Base-by-base conservation (phyloP, 2,888 invertebrate genomes). In the Sphaerophoria rueppellii region DNA sequence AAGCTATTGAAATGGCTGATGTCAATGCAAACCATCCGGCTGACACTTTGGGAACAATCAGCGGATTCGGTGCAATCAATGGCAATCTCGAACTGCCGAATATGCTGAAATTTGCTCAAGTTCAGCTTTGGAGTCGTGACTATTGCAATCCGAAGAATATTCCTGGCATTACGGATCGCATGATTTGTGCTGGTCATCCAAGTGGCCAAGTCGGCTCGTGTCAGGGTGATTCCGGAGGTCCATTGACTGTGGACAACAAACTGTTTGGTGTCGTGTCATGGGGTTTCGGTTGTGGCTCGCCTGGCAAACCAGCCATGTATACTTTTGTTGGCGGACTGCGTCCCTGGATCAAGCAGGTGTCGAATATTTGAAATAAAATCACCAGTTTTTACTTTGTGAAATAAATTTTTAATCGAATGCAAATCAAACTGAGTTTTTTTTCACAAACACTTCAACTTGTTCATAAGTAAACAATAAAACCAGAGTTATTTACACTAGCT, bases 101-200 rank as follows among this genome's bases (percentile, higher is more conserved):
- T 74, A 89, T 89, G 40, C 77, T 91, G 12, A 90, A 89, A 74
- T 91, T 86, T 63, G 91, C 91, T 4, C 86, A 89, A 43, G 90
- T 91, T 4, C 91, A 91, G 35, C 75, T 91, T 48, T 91, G 91
- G 90, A 90, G 90, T 72, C 90, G 91, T 2, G 90, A 90, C 70
- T 90, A 87, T 52, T 91, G 91, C 71, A 91, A 91, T 86, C 87
- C 90, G 0, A 88, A 91, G 76, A 91, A 91, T 63, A 90, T 91
- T 63, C 91, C 91, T 0, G 91, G 91, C 1, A 87, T 91, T 4
- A 91, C 91, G 2, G 91, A 91, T 82, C 90, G 91, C 54, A 91
- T 91, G 90, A 89, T 91, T n/a, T 91, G 91, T 58, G 91, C 91
- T 1, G 92, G 92, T 14, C 90, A 91, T 87, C 91, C 91, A 4